Conservation (phyloP, 2,797 vertebrate species). For the Esox masquinongy region DNA sequence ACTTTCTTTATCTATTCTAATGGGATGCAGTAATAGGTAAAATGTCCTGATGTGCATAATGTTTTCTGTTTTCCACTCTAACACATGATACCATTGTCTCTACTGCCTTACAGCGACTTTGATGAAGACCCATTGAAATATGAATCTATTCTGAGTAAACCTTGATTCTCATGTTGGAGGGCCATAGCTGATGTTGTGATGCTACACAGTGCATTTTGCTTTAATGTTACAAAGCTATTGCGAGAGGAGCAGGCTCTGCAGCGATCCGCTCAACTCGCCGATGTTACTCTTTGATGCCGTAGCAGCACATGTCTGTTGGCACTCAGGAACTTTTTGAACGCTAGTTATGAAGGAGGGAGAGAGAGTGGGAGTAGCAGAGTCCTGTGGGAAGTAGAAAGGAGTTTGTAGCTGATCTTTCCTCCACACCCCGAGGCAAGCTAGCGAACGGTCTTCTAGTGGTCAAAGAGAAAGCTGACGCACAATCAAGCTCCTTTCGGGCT, state of each 20-base stretch:
- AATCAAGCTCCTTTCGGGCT: background rate
- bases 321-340: slow-evolving; percentile 31
- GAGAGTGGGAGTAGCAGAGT: slow-evolving; percentile 1
- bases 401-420: slow-evolving; percentile 12
- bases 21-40: too few relatives aligned
- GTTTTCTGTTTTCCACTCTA: background rate
- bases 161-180: background rate
- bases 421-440: slow-evolving; percentile 6
- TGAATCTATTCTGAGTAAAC: background rate
- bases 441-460: slow-evolving; percentile 18
- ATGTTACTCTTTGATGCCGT: slow-evolving; percentile 22
- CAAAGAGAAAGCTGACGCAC: slow-evolving; percentile 13
- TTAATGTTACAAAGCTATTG: background rate
- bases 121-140: background rate
- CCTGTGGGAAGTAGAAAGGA: slow-evolving; percentile 13
- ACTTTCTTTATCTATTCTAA: background rate
- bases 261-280: slow-evolving; percentile 4
- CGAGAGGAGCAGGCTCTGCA: background rate
- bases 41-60: background rate
- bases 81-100: background rate
- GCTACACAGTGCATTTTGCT: background rate
- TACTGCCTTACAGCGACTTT: background rate
- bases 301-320: slow-evolving; percentile 16
- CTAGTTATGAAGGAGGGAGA: slow-evolving; percentile 8
- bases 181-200: background rate